Evolutionary conservation across 35 echinoderm and acorn worm species (phyloP), one percentile per base, ranked within the genome.

Genomic region (Amphiura filiformis): DNA sequence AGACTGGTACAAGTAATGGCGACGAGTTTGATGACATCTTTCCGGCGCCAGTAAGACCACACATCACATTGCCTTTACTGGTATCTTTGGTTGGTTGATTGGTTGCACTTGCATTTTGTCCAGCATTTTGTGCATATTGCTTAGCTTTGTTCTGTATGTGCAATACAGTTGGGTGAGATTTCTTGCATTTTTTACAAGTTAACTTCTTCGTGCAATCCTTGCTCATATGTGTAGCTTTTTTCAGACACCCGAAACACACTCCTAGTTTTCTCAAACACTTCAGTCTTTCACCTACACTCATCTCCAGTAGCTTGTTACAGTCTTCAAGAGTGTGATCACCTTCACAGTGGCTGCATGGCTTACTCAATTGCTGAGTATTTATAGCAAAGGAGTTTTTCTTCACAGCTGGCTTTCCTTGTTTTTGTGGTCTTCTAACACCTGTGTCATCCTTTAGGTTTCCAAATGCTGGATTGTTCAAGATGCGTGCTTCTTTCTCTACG

Each of bases 161-260:
- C 44, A 89, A 31, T 79, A 81, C 13, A 12, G 28, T 78, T 13
- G 77, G 36, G 28, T 91, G 89, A 33, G 30, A 52, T 36, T 33
- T 76, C 0, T 32, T 80, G 56, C 90, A 91, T n/a, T 32, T 64
- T 14, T 87, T 78, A 47, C 90, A 92, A 14, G 28, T 34, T 39
- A 35, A 20, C 35, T 91, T 33, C n/a, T 47, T 80, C 31, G 39
- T 78, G 44, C 76, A 81, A 40, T 79, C 38, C 40, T 57, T 56
- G 31, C 40, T 36, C 30, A 80, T 26, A 40, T 86, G 82, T 23
- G 40, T 83, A 14, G 44, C 79, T 38, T 76, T 36, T 28, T 79
- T 52, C 35, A 86, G 38, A 39, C 89, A 91, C 13, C 83, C 41
- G 76, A 86, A 91, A 44, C 89, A 91, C 18, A 91, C 49, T 47